phyloP scores from a whole-genome alignment of 64 coral and sea anemone species.

The Trachythela sp. region DNA sequence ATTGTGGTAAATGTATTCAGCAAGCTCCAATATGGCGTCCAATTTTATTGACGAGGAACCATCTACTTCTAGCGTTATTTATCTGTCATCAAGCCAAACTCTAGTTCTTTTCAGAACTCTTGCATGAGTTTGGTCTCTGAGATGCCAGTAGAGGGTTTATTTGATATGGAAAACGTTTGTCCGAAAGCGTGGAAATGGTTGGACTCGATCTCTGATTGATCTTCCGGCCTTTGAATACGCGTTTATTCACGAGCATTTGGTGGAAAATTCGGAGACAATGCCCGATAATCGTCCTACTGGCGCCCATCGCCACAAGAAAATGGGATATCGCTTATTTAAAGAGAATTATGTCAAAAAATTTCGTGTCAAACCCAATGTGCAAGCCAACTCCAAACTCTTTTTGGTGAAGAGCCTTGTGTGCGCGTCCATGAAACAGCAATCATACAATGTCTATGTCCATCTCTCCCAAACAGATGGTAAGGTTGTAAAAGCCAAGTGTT shows the following conservation, averaged over 20 bases:
- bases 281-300: neutral
- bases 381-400: neutral
- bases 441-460: neutral
- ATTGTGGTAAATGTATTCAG: too few relatives aligned
- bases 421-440: neutral
- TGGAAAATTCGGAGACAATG: neutral
- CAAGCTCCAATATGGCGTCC: too few relatives aligned
- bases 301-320: neutral
- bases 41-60: too few relatives aligned
- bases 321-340: neutral
- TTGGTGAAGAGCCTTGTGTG: neutral
- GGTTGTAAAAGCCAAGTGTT: constrained; percentile 1
- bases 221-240: neutral
- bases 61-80: too few relatives aligned
- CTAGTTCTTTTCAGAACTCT: too few relatives aligned
- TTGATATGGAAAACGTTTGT: neutral
- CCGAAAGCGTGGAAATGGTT: neutral
- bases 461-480: neutral
- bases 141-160: neutral
- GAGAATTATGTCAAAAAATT: neutral
- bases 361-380: neutral
- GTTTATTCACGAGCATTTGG: constrained; percentile 11
- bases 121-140: neutral
- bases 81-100: too few relatives aligned
- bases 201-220: neutral